Base-by-base conservation (phyloP, 2,797 vertebrate genomes). In the Clarias laeviceps region DNA sequence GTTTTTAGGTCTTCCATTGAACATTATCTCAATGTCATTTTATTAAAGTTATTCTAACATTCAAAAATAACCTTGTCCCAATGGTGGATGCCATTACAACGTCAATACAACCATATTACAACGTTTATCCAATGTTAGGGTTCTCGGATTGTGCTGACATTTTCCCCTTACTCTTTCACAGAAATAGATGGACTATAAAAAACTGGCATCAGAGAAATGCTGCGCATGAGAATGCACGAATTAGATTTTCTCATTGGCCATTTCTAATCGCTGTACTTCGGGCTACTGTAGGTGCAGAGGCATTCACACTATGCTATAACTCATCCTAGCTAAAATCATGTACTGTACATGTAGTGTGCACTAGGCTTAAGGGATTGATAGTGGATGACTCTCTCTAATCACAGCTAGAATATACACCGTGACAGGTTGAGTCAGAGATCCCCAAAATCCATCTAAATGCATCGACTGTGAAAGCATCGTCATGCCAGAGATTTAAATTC, bases 401-500 rank as follows among this genome's bases (percentile, higher is more conserved):
- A 27, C n/a, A 79, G 62, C 18, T 80, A 17, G 37, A 72, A n/a
- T 37, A 17, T 65, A 84, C 65, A 64, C 59, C 76, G 84, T 74
- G 22, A 56, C 80, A 68, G 34, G 29, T 34, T 37, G 54, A 73
- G 59, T 82, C 59, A 56, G 12, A 82, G 64, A 69, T 62, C 80
- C 64, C 57, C 34, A 18, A 29, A 79, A 62, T 76, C 88, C 61
- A 64, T 45, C 69, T 72, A 57, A 74, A 18, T 29, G 34, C 29
- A 37, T 45, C 57, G 29, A 69, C 82, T 79, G 50, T 54, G 50
- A 54, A 54, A 54, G 50, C 50, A 54, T 54, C 76, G 66, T 84
- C 69, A 84, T 72, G 70, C 45, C 83, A 84, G 79, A 54, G 50
- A 54, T 85, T 81, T 59, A 5, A 59, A 80, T 80, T 84, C n/a